phyloP scores from a whole-genome alignment of 1,140 invertebrate species.

The Elysia chlorotica region DNA sequence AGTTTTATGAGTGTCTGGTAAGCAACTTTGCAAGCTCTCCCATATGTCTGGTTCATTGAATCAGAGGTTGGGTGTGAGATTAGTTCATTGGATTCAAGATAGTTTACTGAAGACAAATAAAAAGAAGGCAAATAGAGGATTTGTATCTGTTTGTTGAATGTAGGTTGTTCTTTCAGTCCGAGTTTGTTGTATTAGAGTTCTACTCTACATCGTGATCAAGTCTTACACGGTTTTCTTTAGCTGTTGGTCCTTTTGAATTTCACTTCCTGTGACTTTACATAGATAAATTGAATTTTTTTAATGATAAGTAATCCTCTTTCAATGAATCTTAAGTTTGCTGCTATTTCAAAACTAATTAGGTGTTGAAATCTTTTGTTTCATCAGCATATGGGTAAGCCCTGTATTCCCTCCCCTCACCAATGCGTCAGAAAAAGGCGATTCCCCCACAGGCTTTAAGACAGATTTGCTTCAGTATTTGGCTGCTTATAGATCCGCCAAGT shows the following conservation, averaged over 20 bases:
- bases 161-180: too few relatives aligned
- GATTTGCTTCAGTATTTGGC: slow-evolving; percentile 81
- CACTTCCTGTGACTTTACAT: not conserved
- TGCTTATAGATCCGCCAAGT: slow-evolving; percentile 72
- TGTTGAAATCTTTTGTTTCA: not conserved
- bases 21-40: too few relatives aligned
- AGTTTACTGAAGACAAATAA: too few relatives aligned
- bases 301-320: not conserved
- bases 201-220: too few relatives aligned
- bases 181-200: too few relatives aligned
- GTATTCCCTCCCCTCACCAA: slow-evolving; percentile 66
- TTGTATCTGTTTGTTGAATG: too few relatives aligned
- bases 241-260: slow-evolving; percentile 9
- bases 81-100: too few relatives aligned
- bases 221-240: too few relatives aligned
- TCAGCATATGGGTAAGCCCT: slow-evolving; percentile 73
- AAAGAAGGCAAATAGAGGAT: too few relatives aligned
- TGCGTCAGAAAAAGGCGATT: slow-evolving; percentile 70
- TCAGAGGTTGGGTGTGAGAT: too few relatives aligned
- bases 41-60: too few relatives aligned
- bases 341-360: not conserved
- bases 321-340: not conserved
- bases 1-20: too few relatives aligned
- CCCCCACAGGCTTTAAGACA: slow-evolving; percentile 82
- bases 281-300: not conserved